Percentiles rank a stretch among this genome's conserved stretches.
Conservation (phyloP, 2,888 invertebrate species). For the Drosophila tanythrix region DNA sequence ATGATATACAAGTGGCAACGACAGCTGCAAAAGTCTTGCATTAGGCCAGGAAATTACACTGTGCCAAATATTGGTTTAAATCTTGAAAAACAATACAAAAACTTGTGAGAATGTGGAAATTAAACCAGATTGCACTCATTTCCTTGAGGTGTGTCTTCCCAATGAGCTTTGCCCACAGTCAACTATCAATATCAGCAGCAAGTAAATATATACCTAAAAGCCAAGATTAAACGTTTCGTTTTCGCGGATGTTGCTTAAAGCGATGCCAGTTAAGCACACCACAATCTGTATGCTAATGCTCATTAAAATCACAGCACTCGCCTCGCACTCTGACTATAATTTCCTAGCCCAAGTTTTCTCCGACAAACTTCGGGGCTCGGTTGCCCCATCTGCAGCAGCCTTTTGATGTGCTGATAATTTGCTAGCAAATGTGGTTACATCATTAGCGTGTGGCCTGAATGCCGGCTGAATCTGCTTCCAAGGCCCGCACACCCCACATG, state of each 20-base stretch:
- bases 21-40: constrained; percentile 52
- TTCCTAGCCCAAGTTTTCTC: constrained; percentile 15
- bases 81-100: background rate
- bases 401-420: constrained; percentile 78
- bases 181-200: background rate
- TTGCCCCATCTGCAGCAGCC: constrained; percentile 17
- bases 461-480: background rate
- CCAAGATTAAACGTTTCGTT: constrained; percentile 23
- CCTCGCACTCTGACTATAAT: background rate
- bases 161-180: background rate
- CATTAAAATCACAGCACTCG: constrained; percentile 69
- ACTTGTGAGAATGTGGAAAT: background rate
- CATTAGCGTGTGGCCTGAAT: constrained; percentile 68
- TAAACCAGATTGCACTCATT: background rate
- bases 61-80: background rate
- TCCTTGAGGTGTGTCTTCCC: background rate
- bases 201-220: background rate
- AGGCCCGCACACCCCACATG: background rate
- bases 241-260: constrained; percentile 10
- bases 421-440: constrained; percentile 80
- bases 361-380: constrained; percentile 9
- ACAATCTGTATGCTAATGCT: constrained; percentile 67
- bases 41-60: constrained; percentile 46
- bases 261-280: constrained; percentile 14
- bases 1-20: constrained; percentile 53